Conservation (phyloP, 2,888 invertebrate species). For the Spialia ferax region DNA sequence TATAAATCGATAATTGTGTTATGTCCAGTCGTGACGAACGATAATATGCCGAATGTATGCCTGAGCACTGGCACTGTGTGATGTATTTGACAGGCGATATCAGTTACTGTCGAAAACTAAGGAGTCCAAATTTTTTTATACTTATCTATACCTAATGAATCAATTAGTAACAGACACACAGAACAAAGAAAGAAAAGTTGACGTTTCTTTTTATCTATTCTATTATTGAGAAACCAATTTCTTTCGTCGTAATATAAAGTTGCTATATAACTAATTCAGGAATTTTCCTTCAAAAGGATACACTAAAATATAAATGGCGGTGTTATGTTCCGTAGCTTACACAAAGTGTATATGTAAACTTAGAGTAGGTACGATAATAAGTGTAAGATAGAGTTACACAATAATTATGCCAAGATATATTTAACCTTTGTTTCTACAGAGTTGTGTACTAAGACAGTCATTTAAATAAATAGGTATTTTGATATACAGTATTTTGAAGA, state of each 20-base stretch:
- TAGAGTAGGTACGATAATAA: constrained; percentile 12
- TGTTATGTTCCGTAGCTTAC: constrained; percentile 5
- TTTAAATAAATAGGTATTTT: constrained; percentile 3
- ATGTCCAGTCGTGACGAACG: constrained; percentile 62
- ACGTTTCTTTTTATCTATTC: no score
- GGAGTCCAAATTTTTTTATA: no score
- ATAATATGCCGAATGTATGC: constrained; percentile 45
- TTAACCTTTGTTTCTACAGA: constrained; percentile 8
- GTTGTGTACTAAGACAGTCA: not conserved
- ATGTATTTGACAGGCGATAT: not conserved
- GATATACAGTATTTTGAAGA: not conserved
- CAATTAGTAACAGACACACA: no score
- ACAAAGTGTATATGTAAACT: not conserved
- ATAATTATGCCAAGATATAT: constrained; percentile 20
- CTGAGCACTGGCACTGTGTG: constrained; percentile 18
- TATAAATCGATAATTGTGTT: constrained; percentile 79
- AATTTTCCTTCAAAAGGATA: not conserved
- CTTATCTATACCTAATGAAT: no score
- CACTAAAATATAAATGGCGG: constrained; percentile 5
- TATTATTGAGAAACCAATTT: no score
- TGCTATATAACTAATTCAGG: no score
- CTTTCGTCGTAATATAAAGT: no score
- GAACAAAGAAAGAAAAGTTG: no score
- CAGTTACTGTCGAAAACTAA: not conserved
- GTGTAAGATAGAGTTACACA: constrained; percentile 14